Base-by-base conservation (phyloP, 2,888 invertebrate genomes). In the Augiades crinisus region DNA sequence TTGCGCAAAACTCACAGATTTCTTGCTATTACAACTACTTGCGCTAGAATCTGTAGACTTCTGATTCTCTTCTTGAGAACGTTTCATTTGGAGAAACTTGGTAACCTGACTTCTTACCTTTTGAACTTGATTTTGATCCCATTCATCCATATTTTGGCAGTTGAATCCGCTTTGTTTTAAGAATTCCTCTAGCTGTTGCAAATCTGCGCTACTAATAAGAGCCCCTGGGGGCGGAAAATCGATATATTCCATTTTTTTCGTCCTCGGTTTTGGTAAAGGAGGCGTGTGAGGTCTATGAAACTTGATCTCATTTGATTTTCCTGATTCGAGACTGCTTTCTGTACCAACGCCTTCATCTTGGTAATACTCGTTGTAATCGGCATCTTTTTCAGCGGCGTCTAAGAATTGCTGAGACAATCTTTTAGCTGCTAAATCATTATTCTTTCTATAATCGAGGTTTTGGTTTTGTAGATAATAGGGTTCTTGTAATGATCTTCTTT, bases 1-100 rank as follows among this genome's bases (percentile, higher is more conserved):
- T 75, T 91, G 92, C 41, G 94, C 94, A 78, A 95, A 95, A 79
- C 95, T 95, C 58, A 95, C 95, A 60, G 93, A 93, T 77, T 95
- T 95, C 76, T 93, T 93, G 67, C 92, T 91, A 64, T 90, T 91
- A 65, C 90, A 91, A 70, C 90, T 90, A 68, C 91, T 91, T 53
- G 90, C 91, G 59, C 89, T 90, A 71, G 91, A 91, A 63, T 92
- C 92, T 60, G 90, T 84, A 61, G 91, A 91, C 71, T 91, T 92
- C 58, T 90, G 86, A 70, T 84, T 87, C 64, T 92, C 91, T 64
- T 94, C 93, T 67, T 93, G 93, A 67, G 94, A 94, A 75, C 93
- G 92, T 74, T 92, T 93, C 75, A 94, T 88, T 63, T 93, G 90
- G 55, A 95, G 86, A 70, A 94, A 94, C 71, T 93, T 93, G 69